These are phyloP conservation scores for Sabellastarte sp. DNA, from an alignment of 2,888 invertebrate genomes.

Conservation along the genomic window DNA sequence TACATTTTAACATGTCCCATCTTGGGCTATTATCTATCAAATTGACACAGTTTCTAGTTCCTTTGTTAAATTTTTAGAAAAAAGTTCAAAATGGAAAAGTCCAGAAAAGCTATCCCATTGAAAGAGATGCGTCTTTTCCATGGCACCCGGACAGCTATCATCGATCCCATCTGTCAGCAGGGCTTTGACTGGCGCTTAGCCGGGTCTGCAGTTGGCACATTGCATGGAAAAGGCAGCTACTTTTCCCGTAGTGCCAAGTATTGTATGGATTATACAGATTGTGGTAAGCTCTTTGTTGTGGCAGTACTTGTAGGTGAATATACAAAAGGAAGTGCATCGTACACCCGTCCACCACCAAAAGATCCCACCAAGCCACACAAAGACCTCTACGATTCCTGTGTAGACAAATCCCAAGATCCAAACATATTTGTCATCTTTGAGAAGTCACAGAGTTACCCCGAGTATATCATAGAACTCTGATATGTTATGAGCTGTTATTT, in stretches of 20 bases:
- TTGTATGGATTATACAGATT: constrained; percentile 15
- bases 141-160: too few species aligned
- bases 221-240: constrained; percentile 44
- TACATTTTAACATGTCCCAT: too few species aligned
- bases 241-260: constrained; percentile 38
- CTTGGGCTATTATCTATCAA: too few species aligned
- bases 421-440: constrained; percentile 39
- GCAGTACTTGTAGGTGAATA: constrained; percentile 40
- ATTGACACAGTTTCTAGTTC: too few species aligned
- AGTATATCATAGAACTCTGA: constrained; percentile 37
- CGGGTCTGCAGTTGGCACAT: constrained; percentile 34
- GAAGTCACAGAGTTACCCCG: constrained; percentile 40
- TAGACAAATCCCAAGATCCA: constrained; percentile 32
- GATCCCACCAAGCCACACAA: constrained; percentile 41
- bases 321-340: constrained; percentile 25
- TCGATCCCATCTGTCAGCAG: too few species aligned
- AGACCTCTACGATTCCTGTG: constrained; percentile 44
- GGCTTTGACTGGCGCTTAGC: constrained; percentile 46
- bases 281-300: constrained; percentile 33
- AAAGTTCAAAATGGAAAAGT: too few species aligned
- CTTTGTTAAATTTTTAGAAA: too few species aligned
- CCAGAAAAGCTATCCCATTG: too few species aligned
- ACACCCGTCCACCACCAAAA: constrained; percentile 33
- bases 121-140: too few species aligned
- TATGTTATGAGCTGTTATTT: too few species aligned